phyloP scores from a whole-genome alignment of 2,113 vertebrate genomes.

The Lophotis ruficrista region DNA sequence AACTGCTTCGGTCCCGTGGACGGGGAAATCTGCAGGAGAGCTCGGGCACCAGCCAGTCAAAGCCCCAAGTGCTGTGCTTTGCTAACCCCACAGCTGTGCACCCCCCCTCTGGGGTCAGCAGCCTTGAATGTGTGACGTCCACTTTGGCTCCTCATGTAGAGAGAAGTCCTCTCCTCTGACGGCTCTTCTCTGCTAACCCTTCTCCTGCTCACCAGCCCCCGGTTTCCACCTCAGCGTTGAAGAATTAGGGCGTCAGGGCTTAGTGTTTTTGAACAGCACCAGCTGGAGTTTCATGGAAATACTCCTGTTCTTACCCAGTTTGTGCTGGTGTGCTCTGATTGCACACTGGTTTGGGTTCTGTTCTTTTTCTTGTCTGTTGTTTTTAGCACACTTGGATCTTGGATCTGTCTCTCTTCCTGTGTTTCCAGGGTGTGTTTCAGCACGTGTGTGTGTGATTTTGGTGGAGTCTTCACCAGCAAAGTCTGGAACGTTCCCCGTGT shows the following conservation, averaged over 20 bases:
- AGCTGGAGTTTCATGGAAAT: background rate
- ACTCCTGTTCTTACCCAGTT: background rate
- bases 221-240: background rate
- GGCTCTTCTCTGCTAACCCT: background rate
- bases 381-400: background rate
- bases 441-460: background rate
- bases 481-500: background rate
- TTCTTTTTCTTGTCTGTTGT: background rate
- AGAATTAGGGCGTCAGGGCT: background rate
- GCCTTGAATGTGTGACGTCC: accelerated
- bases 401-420: background rate
- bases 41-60: background rate
- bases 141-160: background rate
- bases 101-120: background rate
- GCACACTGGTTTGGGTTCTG: background rate
- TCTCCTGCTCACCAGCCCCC: background rate
- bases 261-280: background rate
- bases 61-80: background rate
- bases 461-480: background rate
- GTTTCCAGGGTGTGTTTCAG: background rate
- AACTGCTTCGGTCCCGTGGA: accelerated
- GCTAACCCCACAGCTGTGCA: no score
- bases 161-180: background rate
- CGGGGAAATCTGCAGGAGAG: background rate
- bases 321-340: background rate